phyloP scores from a whole-genome alignment of 2,113 vertebrate genomes.

The Cyanoramphus novaezelandiae region DNA sequence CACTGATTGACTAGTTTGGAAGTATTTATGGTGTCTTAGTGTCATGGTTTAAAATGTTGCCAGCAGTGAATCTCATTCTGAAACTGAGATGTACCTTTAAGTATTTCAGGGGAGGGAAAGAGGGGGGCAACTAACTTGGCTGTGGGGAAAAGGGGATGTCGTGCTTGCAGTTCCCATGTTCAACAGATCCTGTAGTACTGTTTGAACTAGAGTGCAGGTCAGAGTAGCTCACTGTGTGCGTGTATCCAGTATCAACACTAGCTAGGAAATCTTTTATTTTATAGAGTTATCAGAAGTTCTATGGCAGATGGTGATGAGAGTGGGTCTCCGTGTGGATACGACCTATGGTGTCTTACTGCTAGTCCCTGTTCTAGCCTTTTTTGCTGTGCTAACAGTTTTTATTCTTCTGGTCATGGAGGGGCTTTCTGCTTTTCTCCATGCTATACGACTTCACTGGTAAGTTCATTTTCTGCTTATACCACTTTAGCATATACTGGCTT shows the following conservation, averaged over 20 bases:
- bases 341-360: slow-evolving; percentile 82
- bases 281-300: slow-evolving; percentile 93
- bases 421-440: slow-evolving; percentile 97
- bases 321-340: slow-evolving; percentile 85
- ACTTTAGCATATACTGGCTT: neutral
- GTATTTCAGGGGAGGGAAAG: neutral
- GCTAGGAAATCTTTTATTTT: neutral
- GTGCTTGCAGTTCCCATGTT: neutral
- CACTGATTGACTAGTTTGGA: neutral
- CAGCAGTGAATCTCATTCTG: neutral
- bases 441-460: slow-evolving; percentile 94
- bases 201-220: neutral
- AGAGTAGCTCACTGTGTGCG: neutral
- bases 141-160: neutral
- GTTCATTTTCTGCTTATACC: neutral
- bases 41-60: neutral
- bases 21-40: neutral
- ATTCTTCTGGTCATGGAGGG: slow-evolving; percentile 98
- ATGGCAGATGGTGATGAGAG: slow-evolving; percentile 92
- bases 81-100: neutral
- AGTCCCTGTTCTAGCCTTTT: slow-evolving; percentile 84
- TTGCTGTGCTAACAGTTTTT: slow-evolving; percentile 87
- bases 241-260: neutral
- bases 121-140: neutral
- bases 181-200: neutral